These are phyloP conservation scores for Rhagonycha fulva DNA, from an alignment of 2,888 invertebrate genomes.

Conservation along the genomic window DNA sequence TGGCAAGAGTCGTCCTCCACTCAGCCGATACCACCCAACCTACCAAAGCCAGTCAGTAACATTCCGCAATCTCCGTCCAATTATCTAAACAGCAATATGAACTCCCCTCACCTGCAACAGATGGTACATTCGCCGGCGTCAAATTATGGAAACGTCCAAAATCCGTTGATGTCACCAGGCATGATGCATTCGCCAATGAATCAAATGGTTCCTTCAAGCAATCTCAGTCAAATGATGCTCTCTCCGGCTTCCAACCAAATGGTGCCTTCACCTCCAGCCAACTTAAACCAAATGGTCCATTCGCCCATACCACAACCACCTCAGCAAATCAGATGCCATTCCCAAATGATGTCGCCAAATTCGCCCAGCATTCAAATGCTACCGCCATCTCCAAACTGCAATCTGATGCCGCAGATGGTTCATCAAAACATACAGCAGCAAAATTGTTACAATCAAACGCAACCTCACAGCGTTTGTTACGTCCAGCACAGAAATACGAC, in stretches of 20 bases:
- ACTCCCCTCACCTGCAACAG: conserved; percentile 33
- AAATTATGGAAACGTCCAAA: conserved; percentile 33
- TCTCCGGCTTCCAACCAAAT: conserved; percentile 32
- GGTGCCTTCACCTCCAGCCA: conserved; percentile 34
- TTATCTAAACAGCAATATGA: conserved; percentile 37
- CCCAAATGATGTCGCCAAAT: conserved; percentile 42
- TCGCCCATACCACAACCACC: conserved; percentile 36
- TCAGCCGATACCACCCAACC: conserved; percentile 41
- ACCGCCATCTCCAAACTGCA: conserved; percentile 38
- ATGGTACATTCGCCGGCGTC: conserved; percentile 36
- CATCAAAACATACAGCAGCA: conserved; percentile 30
- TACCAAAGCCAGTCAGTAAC: conserved; percentile 21
- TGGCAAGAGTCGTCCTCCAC: conserved; percentile 52
- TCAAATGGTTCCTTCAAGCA: conserved; percentile 39
- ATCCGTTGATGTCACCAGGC: conserved; percentile 35
- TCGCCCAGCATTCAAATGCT: not conserved
- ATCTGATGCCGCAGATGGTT: conserved; percentile 33
- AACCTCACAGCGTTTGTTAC: conserved; percentile 42
- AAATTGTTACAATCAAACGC: conserved; percentile 41
- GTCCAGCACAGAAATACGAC: conserved; percentile 42
- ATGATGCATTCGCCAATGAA: conserved; percentile 42
- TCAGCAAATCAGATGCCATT: conserved; percentile 42
- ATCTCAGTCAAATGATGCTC: conserved; percentile 36
- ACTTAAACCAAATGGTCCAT: conserved; percentile 41
- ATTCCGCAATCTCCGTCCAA: conserved; percentile 28